Conservation (phyloP, 2,113 vertebrate genomes). For the Hippopotamus amphibius region DNA sequence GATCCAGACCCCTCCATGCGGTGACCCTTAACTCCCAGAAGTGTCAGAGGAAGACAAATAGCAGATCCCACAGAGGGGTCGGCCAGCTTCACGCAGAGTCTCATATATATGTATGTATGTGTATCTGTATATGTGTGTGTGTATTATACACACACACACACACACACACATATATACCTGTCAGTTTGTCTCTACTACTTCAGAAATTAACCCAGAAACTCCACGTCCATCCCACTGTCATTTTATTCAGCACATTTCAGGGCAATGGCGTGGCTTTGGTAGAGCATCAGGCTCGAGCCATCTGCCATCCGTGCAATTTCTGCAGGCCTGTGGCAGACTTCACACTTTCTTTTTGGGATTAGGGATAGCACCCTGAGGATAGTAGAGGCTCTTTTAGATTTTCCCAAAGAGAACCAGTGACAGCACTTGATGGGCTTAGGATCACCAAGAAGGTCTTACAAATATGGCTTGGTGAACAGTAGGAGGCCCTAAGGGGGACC, state of each 20-base stretch:
- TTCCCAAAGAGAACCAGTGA: background rate
- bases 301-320: background rate
- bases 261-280: background rate
- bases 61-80: background rate
- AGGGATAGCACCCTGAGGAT: background rate
- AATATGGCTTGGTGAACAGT: fast-evolving
- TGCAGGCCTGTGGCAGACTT: background rate
- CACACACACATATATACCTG: background rate
- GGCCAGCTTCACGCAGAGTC: background rate
- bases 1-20: background rate
- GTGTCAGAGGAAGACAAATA: background rate
- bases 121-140: no score
- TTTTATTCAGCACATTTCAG: background rate
- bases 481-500: background rate
- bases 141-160: no score
- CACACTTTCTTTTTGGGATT: background rate
- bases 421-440: background rate
- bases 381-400: background rate
- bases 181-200: background rate
- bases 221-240: fast-evolving
- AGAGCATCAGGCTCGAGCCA: fast-evolving
- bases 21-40: background rate
- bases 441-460: background rate
- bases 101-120: background rate
- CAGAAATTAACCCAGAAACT: background rate